Percentiles rank a stretch among this genome's conserved stretches.
These are phyloP conservation scores for Conops quadrifasciatus DNA, from an alignment of 2,888 invertebrate species.

Conservation along the genomic window DNA sequence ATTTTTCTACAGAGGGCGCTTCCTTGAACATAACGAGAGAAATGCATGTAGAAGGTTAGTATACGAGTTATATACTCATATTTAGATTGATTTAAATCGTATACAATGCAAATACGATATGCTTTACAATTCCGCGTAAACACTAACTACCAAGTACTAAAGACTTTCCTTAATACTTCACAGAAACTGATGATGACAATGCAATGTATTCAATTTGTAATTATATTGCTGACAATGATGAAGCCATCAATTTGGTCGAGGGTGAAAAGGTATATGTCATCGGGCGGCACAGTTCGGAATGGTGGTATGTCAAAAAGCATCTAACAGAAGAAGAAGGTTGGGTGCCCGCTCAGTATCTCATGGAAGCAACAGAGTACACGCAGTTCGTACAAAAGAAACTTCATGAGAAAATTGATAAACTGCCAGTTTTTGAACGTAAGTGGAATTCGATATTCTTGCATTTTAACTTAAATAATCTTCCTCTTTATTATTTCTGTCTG, in stretches of 20 bases:
- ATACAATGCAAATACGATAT: no score
- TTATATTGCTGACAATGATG: slow-evolving; percentile 86
- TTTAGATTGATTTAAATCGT: neutral
- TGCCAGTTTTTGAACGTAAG: slow-evolving; percentile 93
- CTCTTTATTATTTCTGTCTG: neutral
- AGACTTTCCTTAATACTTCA: slow-evolving; percentile 11
- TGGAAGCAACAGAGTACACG: slow-evolving; percentile 83
- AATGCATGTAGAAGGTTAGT: slow-evolving; percentile 70
- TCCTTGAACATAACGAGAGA: slow-evolving; percentile 76
- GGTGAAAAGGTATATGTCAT: slow-evolving; percentile 87
- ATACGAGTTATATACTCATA: neutral
- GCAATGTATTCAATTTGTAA: slow-evolving; percentile 84
- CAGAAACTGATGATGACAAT: slow-evolving; percentile 72
- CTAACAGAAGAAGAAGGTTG: slow-evolving; percentile 91
- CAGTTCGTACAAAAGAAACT: slow-evolving; percentile 86
- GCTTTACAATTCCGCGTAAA: no score
- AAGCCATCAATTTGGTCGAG: slow-evolving; percentile 88
- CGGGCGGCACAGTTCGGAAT: slow-evolving; percentile 84
- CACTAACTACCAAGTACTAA: neutral
- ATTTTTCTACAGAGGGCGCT: slow-evolving; percentile 71
- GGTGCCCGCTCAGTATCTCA: slow-evolving; percentile 90
- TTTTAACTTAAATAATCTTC: neutral
- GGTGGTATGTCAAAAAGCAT: slow-evolving; percentile 93
- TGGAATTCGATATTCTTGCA: slow-evolving; percentile 43
- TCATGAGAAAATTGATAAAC: slow-evolving; percentile 89